Evolutionary conservation across 2,797 vertebrate genomes (phyloP).

Genomic region (Basileuterus tristriatus): DNA sequence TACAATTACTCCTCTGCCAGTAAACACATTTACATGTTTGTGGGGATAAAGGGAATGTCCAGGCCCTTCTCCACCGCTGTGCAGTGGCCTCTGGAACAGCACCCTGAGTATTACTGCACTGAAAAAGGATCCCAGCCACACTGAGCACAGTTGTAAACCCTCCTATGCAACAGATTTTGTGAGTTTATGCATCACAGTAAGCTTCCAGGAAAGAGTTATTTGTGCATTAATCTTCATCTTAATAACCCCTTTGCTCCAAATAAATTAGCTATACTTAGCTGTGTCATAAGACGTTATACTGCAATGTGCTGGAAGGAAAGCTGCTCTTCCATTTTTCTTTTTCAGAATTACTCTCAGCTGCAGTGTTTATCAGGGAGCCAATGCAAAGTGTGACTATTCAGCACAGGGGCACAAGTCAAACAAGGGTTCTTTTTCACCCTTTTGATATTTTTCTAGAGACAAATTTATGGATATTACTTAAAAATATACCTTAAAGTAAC

Average conservation of each 20-base stretch:
- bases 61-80: not conserved
- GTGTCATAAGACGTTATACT: constrained; percentile 17
- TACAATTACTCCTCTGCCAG: not conserved
- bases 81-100: not conserved
- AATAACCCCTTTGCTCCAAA: constrained; percentile 31
- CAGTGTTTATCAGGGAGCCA: not conserved
- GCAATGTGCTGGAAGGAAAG: not conserved
- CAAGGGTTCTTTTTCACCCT: not conserved
- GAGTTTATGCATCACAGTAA: constrained; percentile 26
- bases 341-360: not conserved
- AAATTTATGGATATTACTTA: not conserved
- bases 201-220: constrained; percentile 52
- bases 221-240: constrained; percentile 43
- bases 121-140: not conserved
- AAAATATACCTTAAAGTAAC: not conserved
- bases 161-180: constrained; percentile 13
- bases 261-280: constrained; percentile 54
- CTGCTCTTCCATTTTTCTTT: constrained; percentile 1
- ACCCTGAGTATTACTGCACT: not conserved
- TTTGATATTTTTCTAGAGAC: not conserved
- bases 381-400: not conserved
- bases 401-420: constrained; percentile 7
- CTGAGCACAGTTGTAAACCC: not conserved
- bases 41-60: not conserved
- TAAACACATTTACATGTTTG: not conserved